These are phyloP conservation scores for Thrips palmi DNA, from an alignment of 1,140 invertebrate species.

Conservation along the genomic window DNA sequence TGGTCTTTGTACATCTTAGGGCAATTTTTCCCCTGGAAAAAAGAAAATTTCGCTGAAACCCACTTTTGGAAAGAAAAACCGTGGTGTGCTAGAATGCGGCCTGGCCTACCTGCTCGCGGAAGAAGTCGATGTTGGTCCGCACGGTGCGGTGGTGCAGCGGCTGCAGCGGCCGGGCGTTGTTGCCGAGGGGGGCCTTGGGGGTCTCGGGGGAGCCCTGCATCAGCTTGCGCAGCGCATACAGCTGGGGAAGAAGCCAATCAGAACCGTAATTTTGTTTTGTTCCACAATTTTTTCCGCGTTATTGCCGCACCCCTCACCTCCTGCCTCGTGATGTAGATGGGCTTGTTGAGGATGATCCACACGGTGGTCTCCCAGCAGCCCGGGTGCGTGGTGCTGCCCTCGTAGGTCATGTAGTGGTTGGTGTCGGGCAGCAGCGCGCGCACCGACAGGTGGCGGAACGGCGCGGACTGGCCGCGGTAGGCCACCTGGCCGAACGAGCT, in stretches of 20 bases:
- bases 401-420: conserved; percentile 89
- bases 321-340: conserved; percentile 84
- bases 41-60: conserved; percentile 16
- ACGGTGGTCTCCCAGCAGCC: conserved; percentile 84
- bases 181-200: conserved; percentile 77
- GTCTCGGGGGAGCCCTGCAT: conserved; percentile 68
- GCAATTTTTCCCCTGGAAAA: conserved; percentile 38
- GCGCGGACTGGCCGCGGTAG: conserved; percentile 51
- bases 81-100: background rate
- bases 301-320: conserved; percentile 46
- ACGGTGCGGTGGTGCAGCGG: conserved; percentile 78
- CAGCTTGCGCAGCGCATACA: conserved; percentile 65
- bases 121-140: conserved; percentile 91
- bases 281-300: background rate
- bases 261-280: background rate
- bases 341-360: conserved; percentile 92
- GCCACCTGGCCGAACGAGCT: conserved; percentile 18
- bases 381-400: conserved; percentile 91
- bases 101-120: background rate
- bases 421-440: conserved; percentile 70
- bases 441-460: conserved; percentile 68
- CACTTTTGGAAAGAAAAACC: conserved; percentile 4
- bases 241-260: conserved; percentile 38
- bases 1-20: conserved; percentile 52
- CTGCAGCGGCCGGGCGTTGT: conserved; percentile 84